Evolutionary conservation across 2,113 vertebrate species (phyloP), one percentile per base, ranked within the genome.

Genomic region (Ophthalmolycus amberensis): DNA sequence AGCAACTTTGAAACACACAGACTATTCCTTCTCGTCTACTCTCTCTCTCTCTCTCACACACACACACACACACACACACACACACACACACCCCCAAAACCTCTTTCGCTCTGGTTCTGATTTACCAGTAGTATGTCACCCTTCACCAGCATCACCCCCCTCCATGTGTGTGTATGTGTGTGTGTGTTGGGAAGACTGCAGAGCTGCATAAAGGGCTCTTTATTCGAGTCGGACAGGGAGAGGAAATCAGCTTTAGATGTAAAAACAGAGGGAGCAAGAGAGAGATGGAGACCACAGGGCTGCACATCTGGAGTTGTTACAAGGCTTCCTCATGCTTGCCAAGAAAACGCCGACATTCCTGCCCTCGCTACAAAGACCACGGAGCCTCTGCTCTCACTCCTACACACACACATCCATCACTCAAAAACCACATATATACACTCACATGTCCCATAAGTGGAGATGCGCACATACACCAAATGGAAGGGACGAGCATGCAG

Each of bases 221-320:
- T 96, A 95, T 96, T 95, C 92, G 25, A 82, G 86, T 88, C 72
- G 92, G 93, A 95, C 94, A 95, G 94, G 90, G 93, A 95, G 92
- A 96, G 95, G 95, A 96, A 96, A 96, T 95, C 94, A 93, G 93
- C 93, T 93, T 94, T 91, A 94, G 93, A 94, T 94, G 93, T 93
- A 94, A 95, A 96, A 96, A 95, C 86, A 85, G 90, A 87, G 88
- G 73, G 94, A 93, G 93, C 83, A 84, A 86, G 91, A 91, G 87
- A 85, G 89, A 82, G 90, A 92, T 90, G 92, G 92, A 94, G 89
- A 90, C 93, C 93, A 94, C 94, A 94, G 95, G 90, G 93, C 95
- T 89, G 91, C 96, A 97, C 98, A 99, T 99, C 97, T 99, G 98
- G 97, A 98, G 98, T 95, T 95, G 38, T 94, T 98, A 96, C 90